phyloP scores from a whole-genome alignment of 2,888 invertebrate genomes.

The Lysandra bellargus region DNA sequence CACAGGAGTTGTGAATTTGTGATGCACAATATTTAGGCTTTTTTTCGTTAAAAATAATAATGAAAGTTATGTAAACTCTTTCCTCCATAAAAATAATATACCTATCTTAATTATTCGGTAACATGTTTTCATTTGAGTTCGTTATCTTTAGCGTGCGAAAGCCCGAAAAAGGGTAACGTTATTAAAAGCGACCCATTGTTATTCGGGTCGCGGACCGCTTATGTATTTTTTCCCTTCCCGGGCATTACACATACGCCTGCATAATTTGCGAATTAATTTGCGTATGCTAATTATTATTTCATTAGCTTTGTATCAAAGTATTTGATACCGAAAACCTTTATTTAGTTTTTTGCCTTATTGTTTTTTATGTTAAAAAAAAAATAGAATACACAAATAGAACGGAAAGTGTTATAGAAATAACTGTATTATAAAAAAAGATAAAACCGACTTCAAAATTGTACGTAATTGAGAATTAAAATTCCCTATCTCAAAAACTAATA shows the following conservation, averaged over 20 bases:
- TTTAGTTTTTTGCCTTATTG: not conserved
- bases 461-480: too few relatives aligned
- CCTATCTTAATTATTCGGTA: slow-evolving; percentile 16
- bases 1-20: too few relatives aligned
- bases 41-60: not conserved
- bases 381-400: too few relatives aligned
- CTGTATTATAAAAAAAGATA: too few relatives aligned
- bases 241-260: not conserved
- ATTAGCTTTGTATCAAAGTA: slow-evolving; percentile 10
- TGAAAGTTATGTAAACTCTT: not conserved
- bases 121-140: slow-evolving; percentile 5
- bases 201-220: not conserved
- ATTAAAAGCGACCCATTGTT: slow-evolving; percentile 5
- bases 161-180: slow-evolving; percentile 8
- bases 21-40: too few relatives aligned
- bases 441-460: too few relatives aligned
- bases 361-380: not conserved
- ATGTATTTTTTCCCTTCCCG: not conserved
- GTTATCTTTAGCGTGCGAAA: not conserved
- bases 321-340: not conserved
- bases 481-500: too few relatives aligned
- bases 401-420: too few relatives aligned
- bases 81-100: not conserved
- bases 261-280: slow-evolving; percentile 8
- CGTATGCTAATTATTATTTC: slow-evolving; percentile 2